phyloP scores from a whole-genome alignment of 1,140 invertebrate species.

The Glomeris maerens region DNA sequence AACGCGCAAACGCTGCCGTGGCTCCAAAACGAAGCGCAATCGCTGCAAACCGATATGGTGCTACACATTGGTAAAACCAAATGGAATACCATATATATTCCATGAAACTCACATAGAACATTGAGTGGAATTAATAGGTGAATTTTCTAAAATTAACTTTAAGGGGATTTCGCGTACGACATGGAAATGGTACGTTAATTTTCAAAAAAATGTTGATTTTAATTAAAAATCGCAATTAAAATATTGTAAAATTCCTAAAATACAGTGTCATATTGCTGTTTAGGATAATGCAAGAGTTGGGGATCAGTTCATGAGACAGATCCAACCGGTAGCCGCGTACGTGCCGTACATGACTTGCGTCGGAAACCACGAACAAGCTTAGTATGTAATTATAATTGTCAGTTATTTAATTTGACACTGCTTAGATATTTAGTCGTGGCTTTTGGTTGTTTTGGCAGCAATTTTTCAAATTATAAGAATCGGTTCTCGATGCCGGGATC shows the following conservation, averaged over 20 bases:
- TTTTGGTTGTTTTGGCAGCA: conserved; percentile 42
- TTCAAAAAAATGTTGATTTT: background rate
- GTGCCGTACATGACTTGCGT: conserved; percentile 84
- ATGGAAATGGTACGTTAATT: conserved; percentile 52
- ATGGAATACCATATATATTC: too few species aligned
- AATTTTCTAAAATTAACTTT: too few species aligned
- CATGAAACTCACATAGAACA: too few species aligned
- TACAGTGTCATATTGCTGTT: conserved; percentile 16
- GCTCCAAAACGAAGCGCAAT: conserved; percentile 64
- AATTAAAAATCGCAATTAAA: background rate
- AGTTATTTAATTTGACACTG: conserved; percentile 6
- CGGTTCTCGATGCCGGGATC: conserved; percentile 77
- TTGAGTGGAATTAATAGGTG: too few species aligned
- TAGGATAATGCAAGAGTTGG: conserved; percentile 57
- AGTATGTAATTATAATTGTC: conserved; percentile 43
- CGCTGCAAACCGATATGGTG: conserved; percentile 67
- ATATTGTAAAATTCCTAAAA: background rate
- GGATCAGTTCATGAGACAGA: conserved; percentile 80
- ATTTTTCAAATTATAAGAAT: conserved; percentile 70
- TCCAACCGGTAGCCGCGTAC: conserved; percentile 69
- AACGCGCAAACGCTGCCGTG: conserved; percentile 66
- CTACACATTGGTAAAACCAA: too few species aligned
- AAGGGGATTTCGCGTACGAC: conserved; percentile 81
- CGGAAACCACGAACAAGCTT: conserved; percentile 76
- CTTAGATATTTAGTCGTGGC: conserved; percentile 5